Evolutionary conservation across 2,113 vertebrate species (phyloP).

Genomic region (Falco punctatus): DNA sequence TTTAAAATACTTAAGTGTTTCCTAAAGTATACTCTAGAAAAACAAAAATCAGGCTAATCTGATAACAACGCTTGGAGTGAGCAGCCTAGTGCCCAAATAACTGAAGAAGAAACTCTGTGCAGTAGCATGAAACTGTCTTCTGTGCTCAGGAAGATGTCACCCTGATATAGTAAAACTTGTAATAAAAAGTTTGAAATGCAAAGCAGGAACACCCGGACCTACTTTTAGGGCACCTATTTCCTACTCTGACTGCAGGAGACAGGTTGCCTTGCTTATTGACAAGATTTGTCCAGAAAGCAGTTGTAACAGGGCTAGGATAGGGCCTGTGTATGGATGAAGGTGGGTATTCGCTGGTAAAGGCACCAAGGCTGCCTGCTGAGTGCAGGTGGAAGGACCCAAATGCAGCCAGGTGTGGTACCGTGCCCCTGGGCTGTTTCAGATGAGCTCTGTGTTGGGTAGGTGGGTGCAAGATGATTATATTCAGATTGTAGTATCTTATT

Average conservation of each 20-base stretch:
- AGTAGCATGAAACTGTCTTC: background rate
- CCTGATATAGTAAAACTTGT: background rate
- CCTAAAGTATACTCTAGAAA: background rate
- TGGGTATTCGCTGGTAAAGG: background rate
- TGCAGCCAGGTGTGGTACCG: background rate
- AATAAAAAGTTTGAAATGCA: background rate
- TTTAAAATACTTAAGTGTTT: background rate
- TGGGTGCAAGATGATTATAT: background rate
- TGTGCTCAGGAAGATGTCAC: accelerated
- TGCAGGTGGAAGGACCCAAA: background rate
- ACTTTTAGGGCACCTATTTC: background rate
- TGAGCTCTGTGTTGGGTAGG: background rate
- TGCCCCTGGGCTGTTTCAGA: background rate
- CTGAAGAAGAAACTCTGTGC: background rate
- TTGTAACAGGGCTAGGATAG: background rate
- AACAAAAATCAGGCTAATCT: background rate
- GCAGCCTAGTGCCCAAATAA: background rate
- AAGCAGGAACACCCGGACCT: background rate
- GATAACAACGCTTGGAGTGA: background rate
- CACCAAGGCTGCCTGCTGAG: background rate
- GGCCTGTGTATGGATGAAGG: background rate
- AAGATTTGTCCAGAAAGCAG: background rate
- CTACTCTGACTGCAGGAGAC: background rate
- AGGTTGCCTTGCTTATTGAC: background rate
- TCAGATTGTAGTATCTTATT: background rate